Conservation (phyloP, 2,888 invertebrate genomes). For the Hypselothyrea guttata region DNA sequence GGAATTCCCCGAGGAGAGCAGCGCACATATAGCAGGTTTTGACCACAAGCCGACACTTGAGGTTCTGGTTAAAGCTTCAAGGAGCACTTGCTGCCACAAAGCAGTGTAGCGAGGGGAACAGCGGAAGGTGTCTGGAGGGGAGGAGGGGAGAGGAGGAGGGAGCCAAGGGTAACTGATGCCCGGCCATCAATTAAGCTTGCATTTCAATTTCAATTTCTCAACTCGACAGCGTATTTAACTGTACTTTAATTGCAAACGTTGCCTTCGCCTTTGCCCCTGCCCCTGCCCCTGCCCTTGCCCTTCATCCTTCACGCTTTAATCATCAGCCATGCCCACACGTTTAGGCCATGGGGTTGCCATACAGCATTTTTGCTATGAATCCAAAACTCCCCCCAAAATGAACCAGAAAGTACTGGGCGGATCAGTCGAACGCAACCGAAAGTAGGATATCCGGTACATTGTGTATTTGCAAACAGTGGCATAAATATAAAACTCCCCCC, state of each 20-base stretch:
- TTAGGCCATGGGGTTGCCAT: neutral
- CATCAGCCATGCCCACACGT: neutral
- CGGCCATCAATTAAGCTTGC: conserved; percentile 35
- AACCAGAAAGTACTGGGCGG: too few relatives aligned
- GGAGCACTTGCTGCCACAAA: too few relatives aligned
- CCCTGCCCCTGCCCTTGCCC: conserved; percentile 18
- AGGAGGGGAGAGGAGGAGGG: neutral
- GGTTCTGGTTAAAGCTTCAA: conserved; percentile 1
- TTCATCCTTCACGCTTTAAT: neutral
- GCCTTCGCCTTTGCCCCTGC: conserved; percentile 4
- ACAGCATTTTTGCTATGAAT: too few relatives aligned
- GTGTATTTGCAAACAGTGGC: too few relatives aligned
- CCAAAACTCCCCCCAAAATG: neutral
- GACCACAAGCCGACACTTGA: conserved; percentile 19
- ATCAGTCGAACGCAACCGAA: too few relatives aligned
- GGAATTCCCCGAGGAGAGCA: neutral
- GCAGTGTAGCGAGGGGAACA: neutral
- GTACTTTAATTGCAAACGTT: conserved; percentile 41
- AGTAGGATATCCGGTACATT: too few relatives aligned
- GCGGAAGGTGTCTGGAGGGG: neutral
- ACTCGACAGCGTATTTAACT: conserved; percentile 37
- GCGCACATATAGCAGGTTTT: neutral
- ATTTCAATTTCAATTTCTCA: conserved; percentile 33
- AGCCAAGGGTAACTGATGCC: neutral
- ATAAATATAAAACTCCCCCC: too few relatives aligned